Evolutionary conservation across 2,888 invertebrate genomes (phyloP).

Genomic region (Machimus atricapillus): DNA sequence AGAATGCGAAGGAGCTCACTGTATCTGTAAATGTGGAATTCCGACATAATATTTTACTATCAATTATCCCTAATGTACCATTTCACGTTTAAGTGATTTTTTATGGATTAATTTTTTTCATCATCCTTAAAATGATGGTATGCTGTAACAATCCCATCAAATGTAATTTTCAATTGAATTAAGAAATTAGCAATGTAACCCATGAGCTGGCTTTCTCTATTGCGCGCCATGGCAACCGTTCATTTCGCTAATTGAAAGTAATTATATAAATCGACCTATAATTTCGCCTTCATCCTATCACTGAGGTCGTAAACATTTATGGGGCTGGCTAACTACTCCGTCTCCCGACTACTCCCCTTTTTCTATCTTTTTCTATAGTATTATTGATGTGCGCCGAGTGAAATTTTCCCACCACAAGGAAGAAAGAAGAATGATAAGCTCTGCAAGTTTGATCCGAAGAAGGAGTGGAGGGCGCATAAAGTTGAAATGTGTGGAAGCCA

Average conservation of each 20-base stretch:
- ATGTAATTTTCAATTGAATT: slow-evolving; percentile 16
- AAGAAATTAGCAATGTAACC: slow-evolving; percentile 6
- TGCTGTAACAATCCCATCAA: neutral
- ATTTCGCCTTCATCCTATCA: slow-evolving; percentile 29
- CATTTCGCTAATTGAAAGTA: slow-evolving; percentile 51
- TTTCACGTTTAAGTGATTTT: neutral
- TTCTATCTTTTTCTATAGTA: neutral
- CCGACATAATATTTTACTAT: neutral
- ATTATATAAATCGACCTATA: slow-evolving; percentile 50
- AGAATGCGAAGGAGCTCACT: too few relatives aligned
- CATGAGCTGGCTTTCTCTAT: neutral
- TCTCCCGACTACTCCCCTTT: neutral
- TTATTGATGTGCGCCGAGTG: neutral
- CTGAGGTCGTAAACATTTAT: slow-evolving; percentile 34
- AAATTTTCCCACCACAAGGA: neutral
- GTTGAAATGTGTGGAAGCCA: slow-evolving; percentile 48
- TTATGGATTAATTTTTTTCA: neutral
- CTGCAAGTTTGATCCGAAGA: slow-evolving; percentile 23
- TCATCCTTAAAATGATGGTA: neutral
- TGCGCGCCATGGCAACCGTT: slow-evolving; percentile 44
- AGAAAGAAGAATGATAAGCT: neutral
- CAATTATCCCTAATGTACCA: neutral
- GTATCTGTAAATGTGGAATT: neutral
- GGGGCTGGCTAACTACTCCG: neutral
- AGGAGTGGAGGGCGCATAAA: slow-evolving; percentile 22